A percentile compares a stretch with the other conserved stretches of the same genome.
Conservation (phyloP, 2,797 vertebrate genomes). For the Muscicapa striata region DNA sequence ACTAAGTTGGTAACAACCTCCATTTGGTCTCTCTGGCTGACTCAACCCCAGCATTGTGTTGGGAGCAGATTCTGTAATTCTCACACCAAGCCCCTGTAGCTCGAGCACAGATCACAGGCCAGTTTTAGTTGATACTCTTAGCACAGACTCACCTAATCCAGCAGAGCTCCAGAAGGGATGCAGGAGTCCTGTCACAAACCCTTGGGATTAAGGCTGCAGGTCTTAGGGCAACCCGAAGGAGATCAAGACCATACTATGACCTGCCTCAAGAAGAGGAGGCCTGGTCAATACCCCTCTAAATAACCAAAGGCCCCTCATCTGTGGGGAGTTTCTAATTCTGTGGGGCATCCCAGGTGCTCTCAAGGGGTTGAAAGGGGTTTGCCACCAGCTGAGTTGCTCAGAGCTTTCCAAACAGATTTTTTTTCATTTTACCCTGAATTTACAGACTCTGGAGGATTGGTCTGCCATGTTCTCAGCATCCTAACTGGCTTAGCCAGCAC, state of each 20-base stretch:
- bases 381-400: not conserved
- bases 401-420: not conserved
- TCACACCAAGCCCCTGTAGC: accelerated
- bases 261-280: accelerated
- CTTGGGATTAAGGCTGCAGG: accelerated
- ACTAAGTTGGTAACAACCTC: not conserved
- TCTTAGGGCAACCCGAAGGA: accelerated
- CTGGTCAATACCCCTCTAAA: accelerated
- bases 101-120: not conserved
- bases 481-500: not conserved
- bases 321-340: not conserved
- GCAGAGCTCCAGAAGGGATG: accelerated
- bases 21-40: not conserved
- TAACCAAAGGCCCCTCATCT: not conserved
- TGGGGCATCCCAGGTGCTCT: not conserved
- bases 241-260: accelerated
- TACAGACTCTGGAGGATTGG: not conserved
- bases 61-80: not conserved
- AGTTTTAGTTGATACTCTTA: not conserved
- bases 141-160: not conserved
- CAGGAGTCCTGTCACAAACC: accelerated
- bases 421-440: not conserved
- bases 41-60: not conserved
- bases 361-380: not conserved
- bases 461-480: not conserved